Conservation (phyloP, 2,888 invertebrate genomes). For the Oscheius sp. region DNA sequence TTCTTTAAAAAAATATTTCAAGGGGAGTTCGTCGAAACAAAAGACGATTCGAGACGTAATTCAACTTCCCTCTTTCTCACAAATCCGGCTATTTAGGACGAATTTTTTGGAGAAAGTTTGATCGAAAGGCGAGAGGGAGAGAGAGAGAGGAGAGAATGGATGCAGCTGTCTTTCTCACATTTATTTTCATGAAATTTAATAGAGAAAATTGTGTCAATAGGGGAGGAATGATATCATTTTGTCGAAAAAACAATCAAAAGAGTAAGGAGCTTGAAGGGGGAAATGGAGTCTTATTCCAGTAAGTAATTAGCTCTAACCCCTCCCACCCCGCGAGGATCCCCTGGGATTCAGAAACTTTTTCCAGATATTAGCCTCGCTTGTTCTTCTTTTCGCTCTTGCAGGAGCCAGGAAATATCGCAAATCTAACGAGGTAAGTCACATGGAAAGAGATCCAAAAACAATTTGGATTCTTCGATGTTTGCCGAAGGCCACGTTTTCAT, state of each 20-base stretch:
- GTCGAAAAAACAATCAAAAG: constrained; percentile 2
- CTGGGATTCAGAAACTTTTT: neutral
- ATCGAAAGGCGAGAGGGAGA: no score
- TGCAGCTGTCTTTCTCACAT: no score
- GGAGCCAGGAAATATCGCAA: neutral
- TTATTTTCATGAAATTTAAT: no score
- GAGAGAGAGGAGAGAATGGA: no score
- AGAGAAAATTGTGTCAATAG: no score
- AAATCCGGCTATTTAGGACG: constrained; percentile 1
- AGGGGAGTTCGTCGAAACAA: neutral
- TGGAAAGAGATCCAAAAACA: neutral
- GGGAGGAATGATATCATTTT: no score
- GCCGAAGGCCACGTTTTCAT: neutral
- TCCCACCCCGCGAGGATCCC: neutral
- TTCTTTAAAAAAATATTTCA: no score
- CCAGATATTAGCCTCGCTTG: neutral
- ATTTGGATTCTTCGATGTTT: neutral
- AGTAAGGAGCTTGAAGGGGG: constrained; percentile 7
- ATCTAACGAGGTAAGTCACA: neutral
- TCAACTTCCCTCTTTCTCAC: constrained; percentile 8
- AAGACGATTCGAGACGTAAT: neutral
- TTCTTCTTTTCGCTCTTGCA: neutral
- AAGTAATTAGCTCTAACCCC: constrained; percentile 7
- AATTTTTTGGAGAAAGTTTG: no score
- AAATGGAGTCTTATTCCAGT: constrained; percentile 4